Percentiles rank a stretch among this genome's conserved stretches.
phyloP scores from a whole-genome alignment of 1,140 invertebrate genomes.

The Panagrolaimus sp. region DNA sequence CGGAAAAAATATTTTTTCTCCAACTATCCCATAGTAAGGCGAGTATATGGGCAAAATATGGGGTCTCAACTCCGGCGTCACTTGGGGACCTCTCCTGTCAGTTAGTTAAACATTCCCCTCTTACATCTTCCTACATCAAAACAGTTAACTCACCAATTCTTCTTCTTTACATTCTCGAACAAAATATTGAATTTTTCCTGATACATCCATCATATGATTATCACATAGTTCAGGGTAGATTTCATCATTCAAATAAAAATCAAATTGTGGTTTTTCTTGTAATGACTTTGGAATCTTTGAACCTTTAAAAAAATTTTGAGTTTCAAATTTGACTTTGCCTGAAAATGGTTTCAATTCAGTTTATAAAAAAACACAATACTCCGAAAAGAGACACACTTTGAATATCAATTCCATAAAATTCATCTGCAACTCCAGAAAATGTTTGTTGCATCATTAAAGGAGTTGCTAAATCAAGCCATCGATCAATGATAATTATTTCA shows the following conservation, averaged over 20 bases:
- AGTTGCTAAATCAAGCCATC: constrained; percentile 1
- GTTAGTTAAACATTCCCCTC: no score
- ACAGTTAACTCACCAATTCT: neutral
- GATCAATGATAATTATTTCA: neutral
- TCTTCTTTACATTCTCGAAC: neutral
- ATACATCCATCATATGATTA: neutral
- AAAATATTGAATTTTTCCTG: constrained; percentile 4
- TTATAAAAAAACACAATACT: no score
- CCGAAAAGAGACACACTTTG: neutral
- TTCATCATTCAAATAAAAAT: constrained; percentile 2
- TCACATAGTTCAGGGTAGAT: neutral
- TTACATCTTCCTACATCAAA: no score
- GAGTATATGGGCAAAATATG: no score
- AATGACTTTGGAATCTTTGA: neutral
- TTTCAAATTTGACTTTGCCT: neutral
- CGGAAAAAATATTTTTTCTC: no score
- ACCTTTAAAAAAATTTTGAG: neutral
- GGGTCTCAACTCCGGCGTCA: no score
- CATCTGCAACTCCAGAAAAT: neutral
- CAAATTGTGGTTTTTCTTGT: neutral
- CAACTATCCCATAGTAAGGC: no score
- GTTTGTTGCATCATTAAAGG: constrained; percentile 7
- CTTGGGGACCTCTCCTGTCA: no score
- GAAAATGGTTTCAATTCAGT: no score
- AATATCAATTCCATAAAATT: constrained; percentile 7